Percentiles rank a stretch among this genome's conserved stretches.
These are phyloP conservation scores for Calidris pugnax DNA, from an alignment of 2,113 vertebrate genomes.

Conservation along the genomic window DNA sequence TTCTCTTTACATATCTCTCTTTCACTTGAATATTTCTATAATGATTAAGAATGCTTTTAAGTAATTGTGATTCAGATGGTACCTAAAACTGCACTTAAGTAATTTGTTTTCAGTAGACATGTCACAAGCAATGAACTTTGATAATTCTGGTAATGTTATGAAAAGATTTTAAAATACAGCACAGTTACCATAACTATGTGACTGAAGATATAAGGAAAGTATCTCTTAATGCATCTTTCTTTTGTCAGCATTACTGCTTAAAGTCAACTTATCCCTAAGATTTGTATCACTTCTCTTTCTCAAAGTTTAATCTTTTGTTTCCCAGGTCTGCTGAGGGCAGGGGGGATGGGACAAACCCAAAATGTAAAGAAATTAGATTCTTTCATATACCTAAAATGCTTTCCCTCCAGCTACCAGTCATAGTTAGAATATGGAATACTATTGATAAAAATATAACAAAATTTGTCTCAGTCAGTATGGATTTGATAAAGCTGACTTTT, in stretches of 20 bases:
- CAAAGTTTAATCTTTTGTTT: not conserved
- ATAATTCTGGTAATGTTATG: not conserved
- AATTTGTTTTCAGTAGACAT: not conserved
- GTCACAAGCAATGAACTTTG: not conserved
- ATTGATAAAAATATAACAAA: not conserved
- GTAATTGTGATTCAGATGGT: not conserved
- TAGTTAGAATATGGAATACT: not conserved
- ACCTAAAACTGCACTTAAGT: not conserved
- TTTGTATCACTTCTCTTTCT: not conserved
- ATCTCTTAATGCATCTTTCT: not conserved
- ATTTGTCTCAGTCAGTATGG: not conserved
- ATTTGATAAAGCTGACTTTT: not conserved
- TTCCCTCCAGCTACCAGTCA: not conserved
- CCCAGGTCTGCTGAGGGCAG: not conserved
- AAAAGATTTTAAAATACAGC: not conserved
- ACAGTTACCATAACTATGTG: not conserved
- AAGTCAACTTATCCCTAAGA: not conserved
- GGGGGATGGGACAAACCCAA: accelerated
- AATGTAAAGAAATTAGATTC: not conserved
- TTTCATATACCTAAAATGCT: not conserved
- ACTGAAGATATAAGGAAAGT: not conserved
- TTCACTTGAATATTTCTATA: not conserved
- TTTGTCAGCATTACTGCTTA: not conserved
- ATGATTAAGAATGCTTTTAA: not conserved
- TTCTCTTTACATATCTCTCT: not conserved